Base-by-base conservation (phyloP, 2,113 vertebrate species). In the Salminus brasiliensis region DNA sequence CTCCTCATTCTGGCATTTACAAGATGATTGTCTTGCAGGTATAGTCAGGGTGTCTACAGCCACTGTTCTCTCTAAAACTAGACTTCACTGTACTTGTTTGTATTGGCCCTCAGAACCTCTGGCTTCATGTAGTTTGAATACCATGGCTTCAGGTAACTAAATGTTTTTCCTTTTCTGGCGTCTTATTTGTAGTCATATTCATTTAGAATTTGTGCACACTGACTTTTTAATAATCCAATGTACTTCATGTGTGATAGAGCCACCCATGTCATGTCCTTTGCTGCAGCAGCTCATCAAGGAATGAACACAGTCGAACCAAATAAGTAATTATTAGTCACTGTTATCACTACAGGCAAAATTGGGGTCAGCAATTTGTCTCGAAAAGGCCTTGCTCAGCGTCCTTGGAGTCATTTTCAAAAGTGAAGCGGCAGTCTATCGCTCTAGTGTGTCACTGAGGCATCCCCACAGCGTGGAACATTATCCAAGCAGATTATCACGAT, bases 401-500 rank as follows among this genome's bases (percentile, higher is more conserved):
- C 36, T 55, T 49, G 45, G 23, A 76, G 34, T 30, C 59, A 36
- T 72, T 52, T 73, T 74, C 30, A 72, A 32, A 63, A 69, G 49
- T 23, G 32, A 52, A 72, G 27, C 32, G 41, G 55, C 68, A 71
- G 25, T 25, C 21, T 45, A 25, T 29, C 68, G 41, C 9, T 41
- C 30, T 36, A 36, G 74, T 43, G 55, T 65, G 65, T 76, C 29
- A 30, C 62, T 27, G 49, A 55, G 63, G 69, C 76, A 73, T 59
- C 41, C 57, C 29, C 15, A 13, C 67, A 68, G 43, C 1, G 69
- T 52, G n/a, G 43, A 62, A 34, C 68, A 80, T 82, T 74, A 72
- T 41, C 53, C 36, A 36, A 49, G 47, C 60, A 80, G 65, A 81
- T 83, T 80, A 81, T 67, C 74, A 66, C 57, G 79, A 80, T 86